phyloP scores from a whole-genome alignment of 2,888 invertebrate species.

The Heliconius charithonia region DNA sequence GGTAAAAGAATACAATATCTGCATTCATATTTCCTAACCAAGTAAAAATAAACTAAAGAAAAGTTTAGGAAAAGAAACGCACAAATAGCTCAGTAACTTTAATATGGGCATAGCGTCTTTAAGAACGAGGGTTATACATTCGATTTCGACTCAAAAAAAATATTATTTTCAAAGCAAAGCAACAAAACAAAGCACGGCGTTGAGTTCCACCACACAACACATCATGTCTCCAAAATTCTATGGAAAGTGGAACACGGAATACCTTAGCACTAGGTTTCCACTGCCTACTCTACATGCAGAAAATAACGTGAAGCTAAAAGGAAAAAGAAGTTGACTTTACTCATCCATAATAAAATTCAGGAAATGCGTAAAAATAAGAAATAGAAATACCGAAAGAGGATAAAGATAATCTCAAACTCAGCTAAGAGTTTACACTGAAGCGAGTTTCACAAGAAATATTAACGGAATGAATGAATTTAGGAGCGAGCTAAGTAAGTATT shows the following conservation, averaged over 20 bases:
- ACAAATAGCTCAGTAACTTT: too few species aligned
- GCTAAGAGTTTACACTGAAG: slow-evolving; percentile 10
- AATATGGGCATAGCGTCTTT: too few species aligned
- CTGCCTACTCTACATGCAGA: neutral
- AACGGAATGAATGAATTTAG: slow-evolving; percentile 5
- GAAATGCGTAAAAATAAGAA: neutral
- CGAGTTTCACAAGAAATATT: slow-evolving; percentile 16
- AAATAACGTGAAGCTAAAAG: neutral
- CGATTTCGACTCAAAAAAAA: too few species aligned
- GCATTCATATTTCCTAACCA: too few species aligned
- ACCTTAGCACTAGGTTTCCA: neutral
- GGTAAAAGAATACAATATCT: too few species aligned
- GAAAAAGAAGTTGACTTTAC: neutral
- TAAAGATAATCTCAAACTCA: slow-evolving; percentile 14
- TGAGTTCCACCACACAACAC: neutral
- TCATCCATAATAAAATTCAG: too few species aligned
- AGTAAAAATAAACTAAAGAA: too few species aligned
- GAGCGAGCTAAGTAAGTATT: slow-evolving; percentile 17
- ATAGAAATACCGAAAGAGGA: neutral
- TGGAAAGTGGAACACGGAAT: neutral
- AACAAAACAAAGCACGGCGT: neutral
- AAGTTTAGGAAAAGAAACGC: too few species aligned
- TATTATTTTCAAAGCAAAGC: too few species aligned
- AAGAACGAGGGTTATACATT: too few species aligned
- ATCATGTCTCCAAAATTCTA: neutral